A percentile compares a stretch with the other conserved stretches of the same genome.
Evolutionary conservation across 2,888 invertebrate genomes (phyloP).

Genomic region (Adelognathus sp.): DNA sequence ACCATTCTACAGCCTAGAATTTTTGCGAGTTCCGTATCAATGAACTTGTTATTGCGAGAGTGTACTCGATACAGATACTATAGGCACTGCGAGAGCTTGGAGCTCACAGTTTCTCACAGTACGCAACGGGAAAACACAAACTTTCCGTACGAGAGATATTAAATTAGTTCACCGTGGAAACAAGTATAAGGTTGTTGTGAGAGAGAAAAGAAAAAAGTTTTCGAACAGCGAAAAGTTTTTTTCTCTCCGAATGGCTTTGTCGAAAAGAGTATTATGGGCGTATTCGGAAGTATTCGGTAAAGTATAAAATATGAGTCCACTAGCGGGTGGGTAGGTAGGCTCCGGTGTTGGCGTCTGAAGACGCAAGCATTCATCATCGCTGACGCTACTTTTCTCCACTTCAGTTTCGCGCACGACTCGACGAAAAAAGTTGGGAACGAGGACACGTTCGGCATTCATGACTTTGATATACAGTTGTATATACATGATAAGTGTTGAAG

Average conservation of each 20-base stretch:
- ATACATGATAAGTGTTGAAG: not conserved
- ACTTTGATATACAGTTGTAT: not conserved
- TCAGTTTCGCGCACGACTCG: not conserved
- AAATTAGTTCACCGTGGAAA: not conserved
- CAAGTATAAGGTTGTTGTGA: not conserved
- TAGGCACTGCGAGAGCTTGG: not conserved
- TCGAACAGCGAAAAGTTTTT: not conserved
- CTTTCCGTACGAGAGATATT: not conserved
- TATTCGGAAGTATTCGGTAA: too few relatives aligned
- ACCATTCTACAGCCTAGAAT: slow-evolving; percentile 13
- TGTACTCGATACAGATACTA: not conserved
- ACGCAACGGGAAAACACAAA: not conserved
- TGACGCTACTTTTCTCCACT: not conserved
- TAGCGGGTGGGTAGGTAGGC: not conserved
- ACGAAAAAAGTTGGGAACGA: not conserved
- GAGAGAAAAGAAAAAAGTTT: not conserved
- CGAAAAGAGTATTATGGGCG: not conserved
- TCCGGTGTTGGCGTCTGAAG: not conserved
- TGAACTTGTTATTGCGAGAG: slow-evolving; percentile 14
- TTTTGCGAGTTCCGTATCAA: slow-evolving; percentile 26
- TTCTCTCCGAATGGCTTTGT: not conserved
- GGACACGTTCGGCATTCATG: not conserved
- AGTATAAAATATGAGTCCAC: not conserved
- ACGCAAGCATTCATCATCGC: not conserved
- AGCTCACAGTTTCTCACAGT: not conserved